Evolutionary conservation across 2,113 vertebrate genomes (phyloP), one percentile per base, ranked within the genome.

Genomic region (Suncus etruscus): DNA sequence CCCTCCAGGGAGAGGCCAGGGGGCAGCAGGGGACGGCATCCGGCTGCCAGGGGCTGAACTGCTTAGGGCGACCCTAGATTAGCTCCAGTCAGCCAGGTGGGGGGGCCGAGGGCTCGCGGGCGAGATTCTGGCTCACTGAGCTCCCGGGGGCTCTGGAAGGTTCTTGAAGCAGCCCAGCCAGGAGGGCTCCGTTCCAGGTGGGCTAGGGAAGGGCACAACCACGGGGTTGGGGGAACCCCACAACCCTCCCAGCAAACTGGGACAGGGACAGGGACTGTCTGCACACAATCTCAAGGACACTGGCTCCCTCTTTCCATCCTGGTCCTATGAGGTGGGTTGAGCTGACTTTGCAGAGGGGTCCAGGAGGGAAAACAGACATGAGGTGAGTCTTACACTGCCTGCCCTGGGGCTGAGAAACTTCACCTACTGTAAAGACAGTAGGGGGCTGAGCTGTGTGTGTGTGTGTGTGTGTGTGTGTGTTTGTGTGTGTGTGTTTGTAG

Each of bases 111-210:
- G 85, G 61, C 91, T 96, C 95, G 89, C 96, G 95, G 96, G 93
- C 58, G 84, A 92, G 87, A 87, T 73, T 96, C 77, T 80, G 91
- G 50, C 83, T 91, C 1, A 39, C 5, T 39, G 39, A 39, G 73
- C 73, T 74, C 85, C 91, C n/a, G 95, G 93, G 92, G 95, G 92
- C 58, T 92, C 45, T 27, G 69, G 87, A 94, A 61, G 70, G 8
- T 27, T 69, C 47, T 45, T 39, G 80, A 58, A 27, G 93, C 96
- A 97, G 98, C 98, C 98, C 98, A 98, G 97, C 97, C 95, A 94
- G 95, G 97, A 98, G 98, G 98, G 97, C 98, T 98, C 15, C 0
- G 1, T 47, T 48, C 63, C 93, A 95, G 94, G 93, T 96, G 93
- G 77, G 94, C 81, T 20, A 29, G 58, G 63, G 66, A 3, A 16